Evolutionary conservation across 2,888 invertebrate species (phyloP), one percentile per base, ranked within the genome.

Genomic region (Andrena bicolor): DNA sequence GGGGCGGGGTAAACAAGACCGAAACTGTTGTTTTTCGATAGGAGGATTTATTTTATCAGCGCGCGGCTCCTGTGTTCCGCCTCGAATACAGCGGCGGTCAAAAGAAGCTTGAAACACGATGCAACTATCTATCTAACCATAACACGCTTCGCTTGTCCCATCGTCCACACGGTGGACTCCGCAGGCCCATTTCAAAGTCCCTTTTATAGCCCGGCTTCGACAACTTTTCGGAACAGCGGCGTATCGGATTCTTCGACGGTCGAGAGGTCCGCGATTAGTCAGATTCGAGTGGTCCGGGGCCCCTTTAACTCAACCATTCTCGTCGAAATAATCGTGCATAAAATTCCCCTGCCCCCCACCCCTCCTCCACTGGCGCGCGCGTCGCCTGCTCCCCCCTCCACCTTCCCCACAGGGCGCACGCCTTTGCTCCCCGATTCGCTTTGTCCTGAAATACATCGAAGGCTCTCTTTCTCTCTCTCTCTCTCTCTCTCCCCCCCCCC

Each of bases 371-470:
- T 16, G 30, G 51, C 23, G 56, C 56, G 56, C 23, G 60, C 60
- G 32, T 48, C 66, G 35, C 35, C 26, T 60, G 26, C 13, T 60
- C 23, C 49, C 63, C 69, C 80, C 60, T 41, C 74, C 26, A 48
- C 7, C n/a, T 13, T 4, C 28, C 49, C 65, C 48, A 41, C 41
- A 49, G 71, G 81, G 81, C 82, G 72, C 82, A 81, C 82, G 82
- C 82, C 77, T 81, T 81, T 72, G 71, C 81, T 82, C 82, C 68
- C 64, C 63, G 76, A 82, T 72, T 82, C 82, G 83, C 82, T 82
- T 82, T 82, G 82, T 82, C 83, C 83, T 82, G 82, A 83, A 82
- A 83, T 83, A 83, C 83, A 82, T 82, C 83, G 83, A 78, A 74
- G 74, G 56, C 66, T 81, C 76, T 60, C 23, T 76, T 51, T 35